Conservation (phyloP, 2,113 vertebrate genomes). For the Etheostoma spectabile region DNA sequence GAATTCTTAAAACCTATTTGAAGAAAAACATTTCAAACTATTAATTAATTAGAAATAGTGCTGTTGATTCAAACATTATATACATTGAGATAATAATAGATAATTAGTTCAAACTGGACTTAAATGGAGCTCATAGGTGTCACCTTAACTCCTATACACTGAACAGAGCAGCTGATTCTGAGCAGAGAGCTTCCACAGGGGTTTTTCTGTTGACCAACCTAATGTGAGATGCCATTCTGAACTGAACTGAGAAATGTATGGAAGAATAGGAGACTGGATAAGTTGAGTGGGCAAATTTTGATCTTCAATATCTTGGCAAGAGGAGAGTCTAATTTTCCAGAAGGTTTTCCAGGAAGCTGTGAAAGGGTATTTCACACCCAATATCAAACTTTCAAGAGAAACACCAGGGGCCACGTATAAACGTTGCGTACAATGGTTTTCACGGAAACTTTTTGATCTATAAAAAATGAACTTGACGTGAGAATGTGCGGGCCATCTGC, state of each 20-base stretch:
- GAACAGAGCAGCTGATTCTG: neutral
- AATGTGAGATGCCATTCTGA: conserved; percentile 6
- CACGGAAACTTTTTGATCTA: no score
- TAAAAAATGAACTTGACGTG: no score
- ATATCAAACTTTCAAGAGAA: conserved; percentile 26
- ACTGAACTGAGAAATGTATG: neutral
- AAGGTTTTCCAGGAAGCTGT: conserved; percentile 21
- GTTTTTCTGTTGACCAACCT: neutral
- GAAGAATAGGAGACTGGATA: conserved; percentile 24
- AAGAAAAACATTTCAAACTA: neutral
- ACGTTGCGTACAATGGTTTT: no score
- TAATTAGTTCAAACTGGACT: conserved; percentile 1
- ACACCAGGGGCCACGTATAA: no score
- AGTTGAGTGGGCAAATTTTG: conserved; percentile 29
- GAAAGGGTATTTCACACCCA: conserved; percentile 23
- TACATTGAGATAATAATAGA: neutral
- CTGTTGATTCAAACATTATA: conserved; percentile 1
- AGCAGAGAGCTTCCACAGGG: neutral
- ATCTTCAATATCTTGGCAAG: conserved; percentile 43
- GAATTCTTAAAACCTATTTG: neutral
- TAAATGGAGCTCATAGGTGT: neutral
- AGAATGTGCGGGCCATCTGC: no score
- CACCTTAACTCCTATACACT: neutral
- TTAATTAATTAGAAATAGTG: neutral
- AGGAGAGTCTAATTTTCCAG: conserved; percentile 19